These are phyloP conservation scores for Papilio gigon DNA, from an alignment of 2,888 invertebrate genomes.

Conservation along the genomic window DNA sequence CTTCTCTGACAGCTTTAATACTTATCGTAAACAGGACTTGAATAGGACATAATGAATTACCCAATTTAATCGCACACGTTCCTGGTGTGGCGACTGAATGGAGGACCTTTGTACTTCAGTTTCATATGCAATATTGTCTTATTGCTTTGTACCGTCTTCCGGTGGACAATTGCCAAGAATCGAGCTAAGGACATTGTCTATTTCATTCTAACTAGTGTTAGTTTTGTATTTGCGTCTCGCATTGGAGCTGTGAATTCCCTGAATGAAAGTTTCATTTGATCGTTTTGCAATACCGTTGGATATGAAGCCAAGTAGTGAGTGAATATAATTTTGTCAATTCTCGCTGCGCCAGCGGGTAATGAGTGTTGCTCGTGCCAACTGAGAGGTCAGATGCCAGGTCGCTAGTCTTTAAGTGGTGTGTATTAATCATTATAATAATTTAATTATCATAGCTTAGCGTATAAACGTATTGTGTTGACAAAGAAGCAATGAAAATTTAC, in stretches of 20 bases:
- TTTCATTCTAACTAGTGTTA: conserved; percentile 52
- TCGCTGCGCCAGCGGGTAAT: conserved; percentile 52
- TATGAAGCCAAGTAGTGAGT: conserved; percentile 72
- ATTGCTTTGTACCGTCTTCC: conserved; percentile 77
- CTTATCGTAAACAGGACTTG: conserved; percentile 23
- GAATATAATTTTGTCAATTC: conserved; percentile 71
- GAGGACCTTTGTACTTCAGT: conserved; percentile 74
- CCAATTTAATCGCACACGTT: conserved; percentile 64
- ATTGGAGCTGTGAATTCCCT: conserved; percentile 68
- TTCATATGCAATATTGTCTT: conserved; percentile 68
- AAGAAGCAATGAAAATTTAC: background rate
- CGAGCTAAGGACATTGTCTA: conserved; percentile 61
- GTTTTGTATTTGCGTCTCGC: conserved; percentile 56
- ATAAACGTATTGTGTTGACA: background rate
- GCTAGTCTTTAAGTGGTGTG: conserved; percentile 22
- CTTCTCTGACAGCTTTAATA: background rate
- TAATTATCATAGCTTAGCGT: conserved; percentile 30
- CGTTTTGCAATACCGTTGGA: conserved; percentile 75
- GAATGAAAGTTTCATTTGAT: conserved; percentile 75
- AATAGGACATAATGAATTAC: conserved; percentile 20
- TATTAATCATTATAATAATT: conserved; percentile 36
- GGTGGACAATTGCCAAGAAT: conserved; percentile 81
- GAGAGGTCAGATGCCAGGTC: conserved; percentile 36
- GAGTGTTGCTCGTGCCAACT: conserved; percentile 42
- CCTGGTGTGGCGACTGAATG: conserved; percentile 68